Evolutionary conservation across 2,113 vertebrate genomes (phyloP).

Genomic region (Nymphicus hollandicus): DNA sequence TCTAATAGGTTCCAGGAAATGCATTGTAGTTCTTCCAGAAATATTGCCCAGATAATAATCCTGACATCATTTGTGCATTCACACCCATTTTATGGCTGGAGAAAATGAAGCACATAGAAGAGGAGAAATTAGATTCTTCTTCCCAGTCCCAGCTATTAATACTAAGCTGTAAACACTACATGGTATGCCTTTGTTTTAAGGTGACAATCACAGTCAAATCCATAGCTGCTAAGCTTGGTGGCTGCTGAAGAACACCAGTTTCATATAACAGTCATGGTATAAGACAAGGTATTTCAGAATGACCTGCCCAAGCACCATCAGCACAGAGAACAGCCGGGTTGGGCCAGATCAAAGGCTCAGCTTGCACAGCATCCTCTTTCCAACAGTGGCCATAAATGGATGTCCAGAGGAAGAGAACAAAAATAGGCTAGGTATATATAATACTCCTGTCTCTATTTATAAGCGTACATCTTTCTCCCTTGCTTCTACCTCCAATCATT

Average conservation of each 20-base stretch:
- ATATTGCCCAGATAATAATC: not conserved
- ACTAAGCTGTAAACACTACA: not conserved
- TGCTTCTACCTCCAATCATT: not conserved
- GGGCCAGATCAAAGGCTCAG: slow-evolving; percentile 26
- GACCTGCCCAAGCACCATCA: not conserved
- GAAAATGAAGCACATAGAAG: not conserved
- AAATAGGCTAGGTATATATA: slow-evolving; percentile 35
- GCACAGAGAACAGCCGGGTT: rapidly evolving
- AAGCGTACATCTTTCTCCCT: not conserved
- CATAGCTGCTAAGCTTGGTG: not conserved
- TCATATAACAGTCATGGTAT: rapidly evolving
- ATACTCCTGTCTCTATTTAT: slow-evolving; percentile 41
- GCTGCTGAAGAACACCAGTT: not conserved
- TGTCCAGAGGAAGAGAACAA: slow-evolving; percentile 34
- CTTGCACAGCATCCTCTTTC: not conserved
- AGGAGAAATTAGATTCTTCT: not conserved
- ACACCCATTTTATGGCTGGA: not conserved
- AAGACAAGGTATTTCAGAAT: not conserved
- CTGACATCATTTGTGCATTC: rapidly evolving
- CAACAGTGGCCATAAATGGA: not conserved
- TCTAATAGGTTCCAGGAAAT: not conserved
- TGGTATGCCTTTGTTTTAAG: not conserved
- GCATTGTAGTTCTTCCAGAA: not conserved
- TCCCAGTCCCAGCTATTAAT: not conserved
- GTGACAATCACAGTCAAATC: not conserved